These are phyloP conservation scores for Cryptoprocta ferox DNA, from an alignment of 2,797 vertebrate genomes.

Conservation along the genomic window DNA sequence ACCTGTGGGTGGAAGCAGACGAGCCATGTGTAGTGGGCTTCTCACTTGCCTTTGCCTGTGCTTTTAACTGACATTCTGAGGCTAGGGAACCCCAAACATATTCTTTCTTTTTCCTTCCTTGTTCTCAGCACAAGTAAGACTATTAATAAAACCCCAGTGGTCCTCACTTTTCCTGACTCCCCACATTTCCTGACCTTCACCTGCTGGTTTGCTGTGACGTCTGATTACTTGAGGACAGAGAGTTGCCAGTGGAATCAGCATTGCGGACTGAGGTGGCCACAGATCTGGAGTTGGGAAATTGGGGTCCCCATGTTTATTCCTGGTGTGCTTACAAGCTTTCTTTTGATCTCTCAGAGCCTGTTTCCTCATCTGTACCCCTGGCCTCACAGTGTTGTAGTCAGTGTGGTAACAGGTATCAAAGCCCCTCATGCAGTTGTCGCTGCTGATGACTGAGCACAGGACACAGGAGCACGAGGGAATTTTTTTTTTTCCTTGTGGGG, in stretches of 20 bases:
- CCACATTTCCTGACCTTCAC: neutral
- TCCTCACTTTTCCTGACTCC: neutral
- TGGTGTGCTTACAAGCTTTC: neutral
- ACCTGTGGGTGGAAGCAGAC: constrained; percentile 72
- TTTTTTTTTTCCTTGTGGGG: neutral
- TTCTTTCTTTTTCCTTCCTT: neutral
- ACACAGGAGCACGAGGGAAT: neutral
- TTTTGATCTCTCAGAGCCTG: neutral
- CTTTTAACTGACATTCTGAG: neutral
- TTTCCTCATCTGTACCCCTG: neutral
- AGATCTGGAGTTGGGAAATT: neutral
- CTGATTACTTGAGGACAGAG: neutral
- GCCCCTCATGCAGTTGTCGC: neutral
- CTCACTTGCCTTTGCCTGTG: neutral
- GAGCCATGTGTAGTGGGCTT: neutral
- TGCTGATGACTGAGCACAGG: neutral
- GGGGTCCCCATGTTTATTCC: neutral
- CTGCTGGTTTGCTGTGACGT: neutral
- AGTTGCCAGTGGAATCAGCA: too few species aligned
- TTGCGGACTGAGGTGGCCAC: neutral
- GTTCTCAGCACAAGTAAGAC: neutral
- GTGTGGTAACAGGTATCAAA: neutral
- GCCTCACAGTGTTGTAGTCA: neutral
- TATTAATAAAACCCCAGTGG: neutral
- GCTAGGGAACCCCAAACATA: neutral